A percentile compares a stretch with the other conserved stretches of the same genome.
Evolutionary conservation across 2,888 invertebrate genomes (phyloP).

Genomic region (Anoplius nigerrimus): DNA sequence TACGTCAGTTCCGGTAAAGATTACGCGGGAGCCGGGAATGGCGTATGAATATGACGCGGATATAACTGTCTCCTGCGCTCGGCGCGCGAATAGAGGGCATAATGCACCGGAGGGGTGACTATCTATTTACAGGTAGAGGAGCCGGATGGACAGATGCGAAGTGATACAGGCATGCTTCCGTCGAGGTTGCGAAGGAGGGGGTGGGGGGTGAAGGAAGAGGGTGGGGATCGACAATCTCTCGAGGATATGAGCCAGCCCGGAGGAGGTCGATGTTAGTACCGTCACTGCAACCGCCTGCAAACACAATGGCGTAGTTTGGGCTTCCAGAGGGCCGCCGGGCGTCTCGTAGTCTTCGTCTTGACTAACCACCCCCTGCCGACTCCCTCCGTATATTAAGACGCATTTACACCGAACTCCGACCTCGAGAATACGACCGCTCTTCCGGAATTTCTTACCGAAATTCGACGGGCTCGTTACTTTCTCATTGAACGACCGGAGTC

Average conservation of each 20-base stretch:
- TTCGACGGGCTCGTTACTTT: too few relatives aligned
- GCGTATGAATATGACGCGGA: conserved; percentile 9
- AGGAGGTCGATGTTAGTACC: conserved; percentile 32
- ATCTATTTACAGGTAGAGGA: conserved; percentile 2
- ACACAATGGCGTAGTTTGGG: conserved; percentile 46
- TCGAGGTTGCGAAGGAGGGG: neutral
- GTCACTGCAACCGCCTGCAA: conserved; percentile 36
- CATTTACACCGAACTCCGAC: conserved; percentile 13
- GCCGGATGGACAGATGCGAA: conserved; percentile 13
- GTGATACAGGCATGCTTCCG: too few relatives aligned
- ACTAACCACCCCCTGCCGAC: conserved; percentile 16
- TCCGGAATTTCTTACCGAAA: too few relatives aligned
- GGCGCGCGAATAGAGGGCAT: too few relatives aligned
- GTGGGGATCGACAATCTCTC: conserved; percentile 1
- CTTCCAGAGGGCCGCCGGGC: conserved; percentile 42
- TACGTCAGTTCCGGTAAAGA: too few relatives aligned
- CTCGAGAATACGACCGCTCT: conserved; percentile 6
- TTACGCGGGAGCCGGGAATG: conserved; percentile 14
- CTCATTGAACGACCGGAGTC: too few relatives aligned
- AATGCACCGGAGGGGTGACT: neutral
- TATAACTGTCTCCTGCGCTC: too few relatives aligned
- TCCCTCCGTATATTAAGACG: conserved; percentile 37
- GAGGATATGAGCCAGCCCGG: conserved; percentile 5
- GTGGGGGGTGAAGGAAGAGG: too few relatives aligned
- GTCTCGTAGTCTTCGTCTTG: conserved; percentile 34